phyloP scores from a whole-genome alignment of 92 coral and sea anemone genomes.

The Heliopora coerulea region DNA sequence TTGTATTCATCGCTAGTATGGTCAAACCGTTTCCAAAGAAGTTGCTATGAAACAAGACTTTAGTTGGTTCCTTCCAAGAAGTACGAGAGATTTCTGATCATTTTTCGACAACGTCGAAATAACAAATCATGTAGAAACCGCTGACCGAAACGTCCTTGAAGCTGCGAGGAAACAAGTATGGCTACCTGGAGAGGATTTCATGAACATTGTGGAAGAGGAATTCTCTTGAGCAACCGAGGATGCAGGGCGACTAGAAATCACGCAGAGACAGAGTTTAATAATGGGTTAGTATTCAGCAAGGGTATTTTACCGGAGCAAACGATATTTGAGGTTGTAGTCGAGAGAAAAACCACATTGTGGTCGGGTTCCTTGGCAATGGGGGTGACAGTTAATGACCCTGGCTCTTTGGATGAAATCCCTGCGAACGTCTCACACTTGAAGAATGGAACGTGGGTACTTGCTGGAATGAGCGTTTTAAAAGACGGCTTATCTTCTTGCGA shows the following conservation, averaged over 20 bases:
- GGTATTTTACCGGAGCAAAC: constrained; percentile 56
- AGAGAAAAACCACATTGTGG: constrained; percentile 79
- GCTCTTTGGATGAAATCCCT: constrained; percentile 66
- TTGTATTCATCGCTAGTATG: too few relatives aligned
- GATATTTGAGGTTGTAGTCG: constrained; percentile 79
- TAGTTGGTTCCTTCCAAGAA: too few relatives aligned
- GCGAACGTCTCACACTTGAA: constrained; percentile 78
- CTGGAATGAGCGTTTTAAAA: constrained; percentile 78
- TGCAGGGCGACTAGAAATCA: constrained; percentile 79
- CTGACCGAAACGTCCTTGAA: neutral
- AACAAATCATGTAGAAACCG: neutral
- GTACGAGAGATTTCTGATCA: too few relatives aligned
- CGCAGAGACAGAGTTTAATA: constrained; percentile 88
- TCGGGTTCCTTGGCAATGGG: constrained; percentile 93
- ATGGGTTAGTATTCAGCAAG: constrained; percentile 87
- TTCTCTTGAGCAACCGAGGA: constrained; percentile 70
- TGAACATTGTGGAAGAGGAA: constrained; percentile 75
- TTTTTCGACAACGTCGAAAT: too few relatives aligned
- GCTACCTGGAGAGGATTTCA: constrained; percentile 77
- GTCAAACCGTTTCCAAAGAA: too few relatives aligned
- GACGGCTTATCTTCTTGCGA: constrained; percentile 82
- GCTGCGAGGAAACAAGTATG: constrained; percentile 51
- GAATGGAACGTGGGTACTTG: constrained; percentile 95
- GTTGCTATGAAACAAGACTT: too few relatives aligned
- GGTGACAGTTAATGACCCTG: constrained; percentile 78